Base-by-base conservation (phyloP, 2,888 invertebrate genomes). In the Acanthopleura granulata region DNA sequence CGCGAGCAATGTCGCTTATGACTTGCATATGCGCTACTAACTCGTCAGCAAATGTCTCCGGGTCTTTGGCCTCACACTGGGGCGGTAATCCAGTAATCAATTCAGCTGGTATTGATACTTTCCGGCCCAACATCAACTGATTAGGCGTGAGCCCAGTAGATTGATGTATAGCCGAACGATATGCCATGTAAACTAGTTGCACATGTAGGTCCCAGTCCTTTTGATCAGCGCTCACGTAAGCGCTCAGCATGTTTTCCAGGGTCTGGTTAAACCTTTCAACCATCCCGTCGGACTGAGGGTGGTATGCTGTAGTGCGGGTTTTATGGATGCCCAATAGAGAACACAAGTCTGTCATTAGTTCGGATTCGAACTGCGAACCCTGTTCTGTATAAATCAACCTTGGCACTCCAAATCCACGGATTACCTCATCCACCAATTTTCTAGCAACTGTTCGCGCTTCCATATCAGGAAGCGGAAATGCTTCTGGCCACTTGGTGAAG, bases 401-500 rank as follows among this genome's bases (percentile, higher is more conserved):
- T 6, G 79, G 78, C 49, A 79, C 50, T 1, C 79, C 80, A 75
- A 77, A 79, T 22, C 74, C 18, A 9, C 71, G 49, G 0, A 75
- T 72, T 9, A 77, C 62, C 29, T 79, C 73, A 16, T 75, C 71
- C 11, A 79, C 74, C n/a, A 80, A 66, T 1, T 73, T 30, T 51
- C 66, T 78, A 25, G 79, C 79, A 4, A 78, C 77, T 22, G 77
- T 81, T 27, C 9, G 4, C 12, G 79, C 78, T 51, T 77, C 78
- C 57, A 75, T 78, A 51, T 80, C 75, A 40, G 66, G 25, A 61
- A 81, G 73, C 6, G 79, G 50, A 61, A 73, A 74, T 22, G 76
- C 62, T 57, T 81, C 77, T 12, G 78, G 77, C 74, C 75, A 78
- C 74, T 81, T 79, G 16, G 78, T 73, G 73, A 79, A 81, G 66